These are phyloP conservation scores for Syrrhaptes paradoxus DNA, from an alignment of 2,113 vertebrate species.

Conservation along the genomic window DNA sequence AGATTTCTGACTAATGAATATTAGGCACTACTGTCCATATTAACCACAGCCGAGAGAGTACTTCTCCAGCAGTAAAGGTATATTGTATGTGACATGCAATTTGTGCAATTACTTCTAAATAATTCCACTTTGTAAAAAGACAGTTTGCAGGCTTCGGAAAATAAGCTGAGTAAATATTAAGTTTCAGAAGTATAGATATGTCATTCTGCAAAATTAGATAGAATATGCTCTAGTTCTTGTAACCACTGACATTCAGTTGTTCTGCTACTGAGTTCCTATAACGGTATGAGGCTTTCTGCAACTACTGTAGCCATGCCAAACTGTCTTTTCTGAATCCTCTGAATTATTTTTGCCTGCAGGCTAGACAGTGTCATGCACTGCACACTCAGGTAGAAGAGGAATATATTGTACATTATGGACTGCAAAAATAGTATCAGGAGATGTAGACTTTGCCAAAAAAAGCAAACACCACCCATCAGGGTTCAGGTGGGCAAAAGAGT, in stretches of 20 bases:
- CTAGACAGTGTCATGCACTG: not conserved
- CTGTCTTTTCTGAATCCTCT: not conserved
- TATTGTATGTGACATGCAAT: conserved; percentile 36
- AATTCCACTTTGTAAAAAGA: conserved; percentile 18
- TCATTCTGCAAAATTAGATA: not conserved
- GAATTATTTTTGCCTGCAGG: not conserved
- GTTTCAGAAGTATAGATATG: not conserved
- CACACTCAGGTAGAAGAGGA: not conserved
- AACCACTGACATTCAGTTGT: not conserved
- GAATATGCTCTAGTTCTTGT: not conserved
- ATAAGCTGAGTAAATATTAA: not conserved
- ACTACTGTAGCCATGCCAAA: rapidly evolving
- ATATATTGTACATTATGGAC: not conserved
- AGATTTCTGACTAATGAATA: conserved; percentile 5
- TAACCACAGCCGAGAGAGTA: conserved; percentile 27
- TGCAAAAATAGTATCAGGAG: not conserved
- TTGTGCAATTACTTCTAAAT: conserved; percentile 47
- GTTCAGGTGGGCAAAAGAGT: not conserved
- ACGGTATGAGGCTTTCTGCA: not conserved
- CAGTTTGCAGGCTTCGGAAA: not conserved
- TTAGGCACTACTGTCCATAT: not conserved
- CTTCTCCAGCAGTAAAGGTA: conserved; percentile 22
- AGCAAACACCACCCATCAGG: not conserved
- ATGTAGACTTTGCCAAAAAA: not conserved
- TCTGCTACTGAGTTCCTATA: not conserved